Conservation (phyloP, 2,113 vertebrate genomes). For the Notechis scutatus region DNA sequence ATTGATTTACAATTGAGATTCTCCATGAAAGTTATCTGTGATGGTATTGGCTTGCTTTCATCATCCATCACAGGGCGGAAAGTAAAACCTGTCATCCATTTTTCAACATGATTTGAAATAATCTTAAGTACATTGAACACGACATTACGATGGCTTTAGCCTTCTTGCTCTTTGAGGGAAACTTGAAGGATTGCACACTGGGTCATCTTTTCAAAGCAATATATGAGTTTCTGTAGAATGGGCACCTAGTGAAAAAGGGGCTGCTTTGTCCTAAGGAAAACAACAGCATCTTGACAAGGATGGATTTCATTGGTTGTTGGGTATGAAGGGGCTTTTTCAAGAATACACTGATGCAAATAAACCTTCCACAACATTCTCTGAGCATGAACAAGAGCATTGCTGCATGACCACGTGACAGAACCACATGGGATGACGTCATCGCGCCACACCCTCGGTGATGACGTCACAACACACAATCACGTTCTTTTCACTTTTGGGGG, state of each 20-base stretch:
- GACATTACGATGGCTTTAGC: not conserved
- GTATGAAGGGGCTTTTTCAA: constrained; percentile 25
- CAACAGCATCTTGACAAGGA: not conserved
- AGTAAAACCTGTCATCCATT: not conserved
- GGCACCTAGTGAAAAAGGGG: not conserved
- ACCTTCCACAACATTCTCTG: constrained; percentile 24
- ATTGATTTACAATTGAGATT: not conserved
- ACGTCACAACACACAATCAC: constrained; percentile 38
- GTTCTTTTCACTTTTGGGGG: constrained; percentile 25
- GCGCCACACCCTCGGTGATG: not conserved
- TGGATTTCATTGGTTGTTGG: constrained; percentile 31
- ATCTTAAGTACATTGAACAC: not conserved
- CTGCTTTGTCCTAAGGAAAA: constrained; percentile 42
- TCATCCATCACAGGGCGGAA: not conserved
- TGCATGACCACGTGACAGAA: constrained; percentile 16
- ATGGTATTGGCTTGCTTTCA: not conserved
- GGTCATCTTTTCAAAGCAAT: not conserved
- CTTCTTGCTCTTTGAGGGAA: not conserved
- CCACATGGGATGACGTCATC: not conserved
- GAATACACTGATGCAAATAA: not conserved
- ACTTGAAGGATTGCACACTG: not conserved
- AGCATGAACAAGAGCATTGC: not conserved
- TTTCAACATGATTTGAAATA: not conserved
- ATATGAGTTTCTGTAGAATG: not conserved
- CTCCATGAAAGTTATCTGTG: not conserved